Conservation (phyloP, 2,888 invertebrate species). For the Trichacis sp. region DNA sequence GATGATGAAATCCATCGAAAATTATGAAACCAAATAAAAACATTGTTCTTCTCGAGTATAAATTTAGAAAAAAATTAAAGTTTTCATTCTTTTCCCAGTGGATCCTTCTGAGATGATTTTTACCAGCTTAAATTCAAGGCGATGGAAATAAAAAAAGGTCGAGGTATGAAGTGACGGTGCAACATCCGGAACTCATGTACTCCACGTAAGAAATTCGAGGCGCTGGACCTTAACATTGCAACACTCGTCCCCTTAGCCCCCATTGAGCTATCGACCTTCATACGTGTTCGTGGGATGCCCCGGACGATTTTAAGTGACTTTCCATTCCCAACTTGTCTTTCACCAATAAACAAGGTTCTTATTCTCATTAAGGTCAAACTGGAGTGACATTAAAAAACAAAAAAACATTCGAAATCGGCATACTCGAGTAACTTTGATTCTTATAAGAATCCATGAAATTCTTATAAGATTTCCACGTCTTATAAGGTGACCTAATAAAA, state of each 20-base stretch:
- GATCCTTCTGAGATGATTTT: no score
- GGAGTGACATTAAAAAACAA: conserved; percentile 1
- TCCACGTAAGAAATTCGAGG: not conserved
- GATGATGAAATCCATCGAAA: no score
- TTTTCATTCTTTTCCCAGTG: no score
- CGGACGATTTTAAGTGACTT: conserved; percentile 39
- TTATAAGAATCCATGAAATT: no score
- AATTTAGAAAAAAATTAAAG: not conserved
- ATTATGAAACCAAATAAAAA: no score
- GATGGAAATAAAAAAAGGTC: no score
- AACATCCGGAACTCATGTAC: not conserved
- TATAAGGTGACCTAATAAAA: no score
- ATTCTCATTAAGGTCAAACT: conserved; percentile 19
- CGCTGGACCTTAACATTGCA: conserved; percentile 22
- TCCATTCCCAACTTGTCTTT: conserved; percentile 38
- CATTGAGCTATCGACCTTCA: conserved; percentile 40
- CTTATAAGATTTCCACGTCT: no score
- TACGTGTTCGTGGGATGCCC: conserved; percentile 35
- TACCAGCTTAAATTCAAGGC: no score
- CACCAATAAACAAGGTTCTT: conserved; percentile 35
- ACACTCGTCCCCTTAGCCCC: conserved; percentile 30
- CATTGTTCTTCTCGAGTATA: no score
- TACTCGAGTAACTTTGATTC: no score
- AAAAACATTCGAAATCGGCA: no score
- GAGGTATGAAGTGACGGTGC: not conserved